phyloP scores from a whole-genome alignment of 2,888 invertebrate genomes.

The Lissocephala sabroskyi region DNA sequence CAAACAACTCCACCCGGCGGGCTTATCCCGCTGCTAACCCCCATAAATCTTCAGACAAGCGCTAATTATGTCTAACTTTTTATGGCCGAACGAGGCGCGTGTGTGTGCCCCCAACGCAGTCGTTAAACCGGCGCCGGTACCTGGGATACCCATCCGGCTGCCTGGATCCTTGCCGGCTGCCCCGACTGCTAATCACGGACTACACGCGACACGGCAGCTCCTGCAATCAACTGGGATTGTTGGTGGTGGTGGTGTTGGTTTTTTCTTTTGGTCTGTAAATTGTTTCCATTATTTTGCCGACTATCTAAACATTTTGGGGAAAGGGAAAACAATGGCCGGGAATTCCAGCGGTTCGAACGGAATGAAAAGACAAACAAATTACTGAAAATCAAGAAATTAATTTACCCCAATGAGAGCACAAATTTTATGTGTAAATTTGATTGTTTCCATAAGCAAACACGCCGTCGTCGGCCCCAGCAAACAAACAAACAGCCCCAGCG shows the following conservation, averaged over 20 bases:
- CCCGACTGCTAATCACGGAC: constrained; percentile 38
- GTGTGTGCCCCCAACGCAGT: constrained; percentile 3
- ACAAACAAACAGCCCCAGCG: too few relatives aligned
- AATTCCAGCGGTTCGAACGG: too few relatives aligned
- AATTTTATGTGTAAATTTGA: too few relatives aligned
- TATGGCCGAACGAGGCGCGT: constrained; percentile 17
- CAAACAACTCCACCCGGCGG: neutral
- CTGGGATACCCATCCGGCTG: too few relatives aligned
- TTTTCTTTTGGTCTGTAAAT: neutral
- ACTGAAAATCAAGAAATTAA: too few relatives aligned
- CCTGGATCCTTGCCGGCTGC: neutral
- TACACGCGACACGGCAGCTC: constrained; percentile 41
- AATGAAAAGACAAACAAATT: too few relatives aligned
- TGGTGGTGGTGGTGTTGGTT: neutral
- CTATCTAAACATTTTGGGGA: neutral
- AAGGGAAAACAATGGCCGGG: too few relatives aligned
- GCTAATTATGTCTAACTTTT: constrained; percentile 18
- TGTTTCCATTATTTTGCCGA: neutral
- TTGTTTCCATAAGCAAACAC: neutral
- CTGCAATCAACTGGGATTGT: neutral
- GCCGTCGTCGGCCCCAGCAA: too few relatives aligned
- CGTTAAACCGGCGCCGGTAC: constrained; percentile 14
- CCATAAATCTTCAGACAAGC: constrained; percentile 13
- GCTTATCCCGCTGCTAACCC: neutral
- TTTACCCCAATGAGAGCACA: too few relatives aligned